Evolutionary conservation across 2,797 vertebrate species (phyloP).

Genomic region (Avahi laniger): DNA sequence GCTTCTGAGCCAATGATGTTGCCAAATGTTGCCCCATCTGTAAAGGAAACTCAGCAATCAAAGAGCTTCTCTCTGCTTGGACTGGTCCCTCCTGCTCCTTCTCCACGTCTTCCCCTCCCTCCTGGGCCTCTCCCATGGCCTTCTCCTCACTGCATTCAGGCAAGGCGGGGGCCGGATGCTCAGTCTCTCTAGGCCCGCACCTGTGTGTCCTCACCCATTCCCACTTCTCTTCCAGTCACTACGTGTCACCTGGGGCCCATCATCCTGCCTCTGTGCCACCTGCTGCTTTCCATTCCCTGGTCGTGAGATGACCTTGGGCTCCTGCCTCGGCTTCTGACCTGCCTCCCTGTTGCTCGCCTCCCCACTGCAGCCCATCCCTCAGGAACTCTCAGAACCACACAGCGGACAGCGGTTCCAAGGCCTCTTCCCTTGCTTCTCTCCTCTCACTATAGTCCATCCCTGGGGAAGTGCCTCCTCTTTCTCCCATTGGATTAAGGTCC

Average conservation of each 20-base stretch:
- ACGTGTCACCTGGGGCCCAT: background rate
- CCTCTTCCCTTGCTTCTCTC: background rate
- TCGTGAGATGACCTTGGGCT: background rate
- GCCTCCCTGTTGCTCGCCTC: background rate
- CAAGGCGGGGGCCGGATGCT: background rate
- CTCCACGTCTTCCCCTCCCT: background rate
- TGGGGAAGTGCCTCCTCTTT: background rate
- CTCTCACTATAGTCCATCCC: background rate
- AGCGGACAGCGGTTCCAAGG: background rate
- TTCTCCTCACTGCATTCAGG: too few species aligned
- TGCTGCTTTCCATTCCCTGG: background rate
- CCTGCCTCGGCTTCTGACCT: background rate
- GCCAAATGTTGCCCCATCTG: slow-evolving; percentile 11
- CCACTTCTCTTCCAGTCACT: background rate
- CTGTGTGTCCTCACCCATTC: too few species aligned
- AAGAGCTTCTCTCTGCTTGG: background rate
- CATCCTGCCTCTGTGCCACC: background rate
- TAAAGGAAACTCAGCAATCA: slow-evolving; percentile 53
- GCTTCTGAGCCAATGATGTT: background rate
- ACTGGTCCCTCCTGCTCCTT: background rate
- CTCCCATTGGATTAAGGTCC: background rate
- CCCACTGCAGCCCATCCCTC: background rate
- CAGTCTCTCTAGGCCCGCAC: background rate
- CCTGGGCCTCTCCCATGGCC: background rate
- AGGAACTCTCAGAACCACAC: background rate